A percentile compares a stretch with the other conserved stretches of the same genome.
Conservation (phyloP, 2,113 vertebrate species). For the Gnathonemus echidnorhynchus region DNA sequence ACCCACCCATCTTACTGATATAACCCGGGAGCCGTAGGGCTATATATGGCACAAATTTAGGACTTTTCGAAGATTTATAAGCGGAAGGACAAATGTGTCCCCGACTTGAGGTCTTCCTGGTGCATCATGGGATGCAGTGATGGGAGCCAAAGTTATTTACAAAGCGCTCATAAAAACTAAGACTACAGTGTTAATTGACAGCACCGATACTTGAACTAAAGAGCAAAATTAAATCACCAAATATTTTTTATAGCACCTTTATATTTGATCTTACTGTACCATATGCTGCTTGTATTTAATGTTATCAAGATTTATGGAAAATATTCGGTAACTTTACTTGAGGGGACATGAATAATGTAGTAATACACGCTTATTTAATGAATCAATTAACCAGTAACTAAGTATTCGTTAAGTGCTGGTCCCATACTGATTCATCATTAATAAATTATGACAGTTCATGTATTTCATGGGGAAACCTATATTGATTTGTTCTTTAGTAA, state of each 20-base stretch:
- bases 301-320: not conserved
- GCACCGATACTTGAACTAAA: not conserved
- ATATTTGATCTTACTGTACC: not conserved
- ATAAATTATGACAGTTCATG: not conserved
- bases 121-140: not conserved
- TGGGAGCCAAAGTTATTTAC: not conserved
- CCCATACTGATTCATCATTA: too few relatives aligned
- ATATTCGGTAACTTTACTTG: not conserved
- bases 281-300: not conserved
- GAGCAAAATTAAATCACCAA: not conserved
- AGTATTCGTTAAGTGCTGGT: too few relatives aligned
- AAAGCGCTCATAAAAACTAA: not conserved
- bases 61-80: not conserved
- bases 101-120: not conserved
- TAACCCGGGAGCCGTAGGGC: not conserved
- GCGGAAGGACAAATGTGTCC: not conserved
- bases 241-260: not conserved
- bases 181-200: not conserved
- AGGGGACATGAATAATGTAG: too few relatives aligned
- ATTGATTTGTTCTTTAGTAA: too few relatives aligned
- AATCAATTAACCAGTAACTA: too few relatives aligned
- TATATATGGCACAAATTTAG: not conserved
- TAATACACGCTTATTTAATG: too few relatives aligned
- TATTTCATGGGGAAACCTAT: not conserved
- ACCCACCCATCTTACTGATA: not conserved